Conservation (phyloP, 2,113 vertebrate genomes). For the Taxidea taxus region DNA sequence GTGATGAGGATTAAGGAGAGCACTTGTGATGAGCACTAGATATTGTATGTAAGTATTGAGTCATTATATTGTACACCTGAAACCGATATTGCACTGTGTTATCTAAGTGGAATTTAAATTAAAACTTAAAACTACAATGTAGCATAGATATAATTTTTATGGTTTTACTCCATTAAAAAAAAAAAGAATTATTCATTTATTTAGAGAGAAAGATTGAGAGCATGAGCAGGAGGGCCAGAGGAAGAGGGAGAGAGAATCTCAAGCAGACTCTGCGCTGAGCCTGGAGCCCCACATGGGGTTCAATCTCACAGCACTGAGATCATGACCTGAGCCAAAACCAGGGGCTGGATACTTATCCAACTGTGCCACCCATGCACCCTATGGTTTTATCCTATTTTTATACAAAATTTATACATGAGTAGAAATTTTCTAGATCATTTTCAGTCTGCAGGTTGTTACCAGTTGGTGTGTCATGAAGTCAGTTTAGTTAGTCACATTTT, state of each 20-base stretch:
- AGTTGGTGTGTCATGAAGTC: not conserved
- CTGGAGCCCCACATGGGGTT: not conserved
- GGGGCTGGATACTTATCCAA: not conserved
- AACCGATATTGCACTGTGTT: not conserved
- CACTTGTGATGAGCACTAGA: not conserved
- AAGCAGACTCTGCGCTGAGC: not conserved
- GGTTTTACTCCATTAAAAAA: not conserved
- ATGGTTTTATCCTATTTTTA: not conserved
- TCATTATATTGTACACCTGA: not conserved
- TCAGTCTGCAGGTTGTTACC: not conserved
- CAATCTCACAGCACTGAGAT: not conserved
- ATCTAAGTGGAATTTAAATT: not conserved
- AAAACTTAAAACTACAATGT: not conserved
- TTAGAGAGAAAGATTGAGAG: not conserved
- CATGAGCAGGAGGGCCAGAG: not conserved
- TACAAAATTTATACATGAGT: not conserved
- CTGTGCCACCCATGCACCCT: not conserved
- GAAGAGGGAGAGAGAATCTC: not conserved
- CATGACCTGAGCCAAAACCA: not conserved
- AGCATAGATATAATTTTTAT: not conserved
- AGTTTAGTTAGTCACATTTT: not conserved
- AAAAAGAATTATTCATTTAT: not conserved
- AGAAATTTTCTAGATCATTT: slow-evolving; percentile 1
- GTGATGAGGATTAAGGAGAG: not conserved
- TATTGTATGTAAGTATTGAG: not conserved